These are phyloP conservation scores for Clupea harengus DNA, from an alignment of 2,113 vertebrate genomes.

Conservation along the genomic window DNA sequence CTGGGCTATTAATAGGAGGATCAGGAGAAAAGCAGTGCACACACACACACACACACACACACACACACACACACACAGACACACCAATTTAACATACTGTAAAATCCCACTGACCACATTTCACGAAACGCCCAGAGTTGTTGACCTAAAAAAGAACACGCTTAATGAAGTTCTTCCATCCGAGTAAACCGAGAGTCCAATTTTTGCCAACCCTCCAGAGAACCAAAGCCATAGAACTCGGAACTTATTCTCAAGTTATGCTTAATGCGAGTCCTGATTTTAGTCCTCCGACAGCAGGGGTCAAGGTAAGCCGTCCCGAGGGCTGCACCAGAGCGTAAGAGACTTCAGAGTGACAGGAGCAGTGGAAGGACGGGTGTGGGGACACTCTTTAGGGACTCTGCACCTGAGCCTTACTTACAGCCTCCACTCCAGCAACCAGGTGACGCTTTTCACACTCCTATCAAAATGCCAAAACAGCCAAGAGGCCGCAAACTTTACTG, in stretches of 20 bases:
- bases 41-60: background rate
- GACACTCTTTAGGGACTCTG: background rate
- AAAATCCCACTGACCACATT: conserved; percentile 10
- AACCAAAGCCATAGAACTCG: background rate
- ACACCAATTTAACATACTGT: background rate
- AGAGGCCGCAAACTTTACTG: background rate
- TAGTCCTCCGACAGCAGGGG: background rate
- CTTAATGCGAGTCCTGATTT: background rate
- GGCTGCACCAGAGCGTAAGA: background rate
- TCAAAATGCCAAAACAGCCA: background rate
- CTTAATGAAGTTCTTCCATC: conserved; percentile 3
- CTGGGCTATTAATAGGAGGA: background rate
- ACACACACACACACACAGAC: background rate
- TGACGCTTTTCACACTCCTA: background rate
- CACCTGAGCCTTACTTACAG: background rate
- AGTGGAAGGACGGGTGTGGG: background rate
- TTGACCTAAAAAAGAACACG: background rate
- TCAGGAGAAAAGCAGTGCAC: background rate
- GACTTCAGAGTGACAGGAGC: background rate
- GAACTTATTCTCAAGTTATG: background rate
- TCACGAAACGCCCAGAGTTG: conserved; percentile 4
- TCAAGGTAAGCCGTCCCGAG: background rate
- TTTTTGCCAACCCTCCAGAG: background rate
- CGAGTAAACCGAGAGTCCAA: background rate
- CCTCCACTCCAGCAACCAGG: background rate